Base-by-base conservation (phyloP, 2,113 vertebrate genomes). In the Aspiorhynchus laticeps region DNA sequence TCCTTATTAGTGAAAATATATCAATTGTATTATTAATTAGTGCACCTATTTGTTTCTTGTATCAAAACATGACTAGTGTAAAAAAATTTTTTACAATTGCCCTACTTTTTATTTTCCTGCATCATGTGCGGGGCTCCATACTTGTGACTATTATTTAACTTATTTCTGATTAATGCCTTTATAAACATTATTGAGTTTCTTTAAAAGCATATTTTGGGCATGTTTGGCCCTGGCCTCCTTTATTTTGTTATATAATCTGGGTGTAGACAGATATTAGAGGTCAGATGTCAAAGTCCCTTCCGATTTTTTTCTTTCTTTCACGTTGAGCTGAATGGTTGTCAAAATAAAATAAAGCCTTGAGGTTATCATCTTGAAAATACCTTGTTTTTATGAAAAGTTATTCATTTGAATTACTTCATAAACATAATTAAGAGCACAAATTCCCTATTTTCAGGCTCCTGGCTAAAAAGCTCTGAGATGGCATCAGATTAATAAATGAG, bases 401-500 rank as follows among this genome's bases (percentile, higher is more conserved):
- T 8, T 31, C 0, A 24, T 15, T 56, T 51, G 14, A 79, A 11
- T 33, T 53, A 9, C 26, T 53, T 59, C 7, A 56, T 24, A 11
- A 59, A 21, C 51, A 38, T n/a, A 59, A 59, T 43, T 14, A 14
- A 43, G 7, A 74, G 5, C 7, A 51, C 1, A 3, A 78, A 51
- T 2, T 28, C 7, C 5, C n/a, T 51, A 4, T 61, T 41, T 41
- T 4, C 21, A 11, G 12, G 31, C 33, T 31, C 36, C 7, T 63
- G 80, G 26, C 46, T 15, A 78, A 78, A 51, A 19, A 31, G 17
- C 59, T 31, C 41, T 31, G 11, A 24, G 80, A 31, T 31, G 17
- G 17, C 61, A 82, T 69, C 63, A 24, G 38, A 67, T 31, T 74
- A n/a, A 74, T 74, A 21, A 48, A 31, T 69, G 38, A 83, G 24